A percentile compares a stretch with the other conserved stretches of the same genome.
Evolutionary conservation across 2,113 vertebrate genomes (phyloP).

Genomic region (Phainopepla nitens): DNA sequence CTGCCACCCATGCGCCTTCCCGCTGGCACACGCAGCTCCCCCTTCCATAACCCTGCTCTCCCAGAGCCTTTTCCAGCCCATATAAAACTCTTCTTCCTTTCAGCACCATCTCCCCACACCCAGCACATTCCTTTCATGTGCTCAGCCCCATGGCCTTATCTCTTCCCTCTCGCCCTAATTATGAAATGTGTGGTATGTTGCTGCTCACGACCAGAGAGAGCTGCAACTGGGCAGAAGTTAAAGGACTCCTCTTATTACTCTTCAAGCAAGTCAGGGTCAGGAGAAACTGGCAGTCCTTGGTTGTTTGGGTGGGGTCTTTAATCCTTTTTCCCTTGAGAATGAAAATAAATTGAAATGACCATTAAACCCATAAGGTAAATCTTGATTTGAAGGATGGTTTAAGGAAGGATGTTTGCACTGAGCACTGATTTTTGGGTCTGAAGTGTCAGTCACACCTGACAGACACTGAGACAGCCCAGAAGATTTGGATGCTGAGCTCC

Average conservation of each 20-base stretch:
- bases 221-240: not conserved
- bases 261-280: not conserved
- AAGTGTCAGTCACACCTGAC: not conserved
- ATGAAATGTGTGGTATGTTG: slow-evolving; percentile 57
- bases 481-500: not conserved
- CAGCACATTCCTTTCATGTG: slow-evolving; percentile 45
- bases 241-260: not conserved
- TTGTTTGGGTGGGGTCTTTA: not conserved
- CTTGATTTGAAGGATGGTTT: not conserved
- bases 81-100: slow-evolving; percentile 19
- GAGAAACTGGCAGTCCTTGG: not conserved
- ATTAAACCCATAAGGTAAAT: accelerated
- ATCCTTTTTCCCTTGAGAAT: not conserved
- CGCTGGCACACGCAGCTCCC: not conserved
- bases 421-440: accelerated
- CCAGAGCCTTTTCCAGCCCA: not conserved
- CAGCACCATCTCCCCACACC: slow-evolving; percentile 31
- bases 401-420: not conserved
- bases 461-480: not conserved
- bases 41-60: not conserved
- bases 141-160: slow-evolving; percentile 1
- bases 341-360: not conserved
- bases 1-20: accelerated
- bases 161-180: not conserved
- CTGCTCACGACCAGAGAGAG: not conserved